These are phyloP conservation scores for Pachyseris speciosa DNA, from an alignment of 64 coral and sea anemone species.

Conservation along the genomic window DNA sequence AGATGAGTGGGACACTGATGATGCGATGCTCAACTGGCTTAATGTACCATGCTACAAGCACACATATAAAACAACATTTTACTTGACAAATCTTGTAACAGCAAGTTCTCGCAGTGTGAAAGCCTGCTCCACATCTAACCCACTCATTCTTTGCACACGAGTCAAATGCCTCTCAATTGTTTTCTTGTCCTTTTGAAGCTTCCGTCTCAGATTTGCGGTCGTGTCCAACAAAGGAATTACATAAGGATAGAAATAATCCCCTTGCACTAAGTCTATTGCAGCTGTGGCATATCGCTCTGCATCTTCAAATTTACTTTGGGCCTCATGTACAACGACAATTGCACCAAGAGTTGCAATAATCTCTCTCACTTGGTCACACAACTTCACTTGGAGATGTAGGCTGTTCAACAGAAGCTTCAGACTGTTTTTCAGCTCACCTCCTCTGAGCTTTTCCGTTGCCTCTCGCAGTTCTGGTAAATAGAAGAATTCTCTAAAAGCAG, in stretches of 20 bases:
- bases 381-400: constrained; percentile 94
- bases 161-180: constrained; percentile 59
- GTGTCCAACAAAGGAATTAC: constrained; percentile 90
- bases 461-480: constrained; percentile 80
- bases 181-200: constrained; percentile 69
- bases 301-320: constrained; percentile 76
- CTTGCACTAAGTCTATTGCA: constrained; percentile 77
- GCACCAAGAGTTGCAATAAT: constrained; percentile 86
- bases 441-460: constrained; percentile 82
- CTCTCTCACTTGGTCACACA: constrained; percentile 78
- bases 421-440: constrained; percentile 77
- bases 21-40: no score
- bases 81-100: constrained; percentile 79
- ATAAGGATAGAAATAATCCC: constrained; percentile 65
- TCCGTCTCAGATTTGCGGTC: constrained; percentile 60
- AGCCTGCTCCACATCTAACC: constrained; percentile 75
- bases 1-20: no score
- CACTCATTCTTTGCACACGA: constrained; percentile 54
- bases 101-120: constrained; percentile 88
- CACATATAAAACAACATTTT: background rate
- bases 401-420: constrained; percentile 86
- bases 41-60: background rate
- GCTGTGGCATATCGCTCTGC: constrained; percentile 84
- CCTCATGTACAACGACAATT: constrained; percentile 84
- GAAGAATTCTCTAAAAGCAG: constrained; percentile 93